A percentile compares a stretch with the other conserved stretches of the same genome.
Conservation (phyloP, 2,797 vertebrate species). For the Acanthornis magna region DNA sequence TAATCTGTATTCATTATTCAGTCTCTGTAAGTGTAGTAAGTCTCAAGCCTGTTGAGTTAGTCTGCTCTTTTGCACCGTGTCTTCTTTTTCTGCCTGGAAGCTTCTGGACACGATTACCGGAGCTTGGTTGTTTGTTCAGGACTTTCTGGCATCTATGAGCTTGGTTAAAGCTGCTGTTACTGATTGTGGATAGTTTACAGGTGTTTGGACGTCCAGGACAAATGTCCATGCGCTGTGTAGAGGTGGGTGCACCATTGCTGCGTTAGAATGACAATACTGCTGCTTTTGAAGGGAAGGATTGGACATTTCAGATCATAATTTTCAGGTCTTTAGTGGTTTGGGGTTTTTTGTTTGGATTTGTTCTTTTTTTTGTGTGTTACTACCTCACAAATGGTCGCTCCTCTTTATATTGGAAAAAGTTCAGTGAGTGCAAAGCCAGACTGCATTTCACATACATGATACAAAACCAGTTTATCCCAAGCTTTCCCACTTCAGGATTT, state of each 20-base stretch:
- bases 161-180: background rate
- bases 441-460: background rate
- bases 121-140: background rate
- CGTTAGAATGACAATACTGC: background rate
- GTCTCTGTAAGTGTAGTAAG: background rate
- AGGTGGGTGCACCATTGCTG: background rate
- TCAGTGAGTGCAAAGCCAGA: background rate
- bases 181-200: background rate
- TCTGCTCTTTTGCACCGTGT: background rate
- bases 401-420: background rate
- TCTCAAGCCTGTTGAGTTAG: background rate
- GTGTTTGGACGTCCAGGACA: background rate
- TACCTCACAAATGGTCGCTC: background rate
- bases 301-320: background rate
- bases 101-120: background rate
- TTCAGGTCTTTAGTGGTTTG: background rate
- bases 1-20: background rate
- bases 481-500: background rate
- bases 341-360: background rate
- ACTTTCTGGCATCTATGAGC: background rate
- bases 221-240: rapidly evolving
- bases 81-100: background rate
- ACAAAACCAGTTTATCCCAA: background rate
- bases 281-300: background rate
- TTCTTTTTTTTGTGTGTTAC: background rate